A percentile compares a stretch with the other conserved stretches of the same genome.
phyloP scores from a whole-genome alignment of 64 coral and sea anemone species.

The Stichodactyla mertensii region DNA sequence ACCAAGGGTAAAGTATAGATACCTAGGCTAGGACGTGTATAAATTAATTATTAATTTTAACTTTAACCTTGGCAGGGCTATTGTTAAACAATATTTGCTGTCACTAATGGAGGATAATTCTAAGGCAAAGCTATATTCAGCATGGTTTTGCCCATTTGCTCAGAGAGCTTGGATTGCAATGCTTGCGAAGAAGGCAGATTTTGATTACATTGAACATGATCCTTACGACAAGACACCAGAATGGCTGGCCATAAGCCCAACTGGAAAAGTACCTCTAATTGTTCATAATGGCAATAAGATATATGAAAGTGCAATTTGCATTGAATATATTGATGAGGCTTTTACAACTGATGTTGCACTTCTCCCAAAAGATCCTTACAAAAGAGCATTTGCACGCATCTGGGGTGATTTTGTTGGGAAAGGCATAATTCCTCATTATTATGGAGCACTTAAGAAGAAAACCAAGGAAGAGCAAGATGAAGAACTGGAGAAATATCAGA shows the following conservation, averaged over 20 bases:
- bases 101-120: not conserved
- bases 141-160: constrained; percentile 81
- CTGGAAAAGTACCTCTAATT: constrained; percentile 58
- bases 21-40: no score
- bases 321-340: constrained; percentile 66
- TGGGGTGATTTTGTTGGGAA: constrained; percentile 64
- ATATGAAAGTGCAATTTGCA: constrained; percentile 68
- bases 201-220: constrained; percentile 65
- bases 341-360: constrained; percentile 25
- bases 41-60: no score
- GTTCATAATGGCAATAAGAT: constrained; percentile 39
- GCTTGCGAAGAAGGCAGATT: constrained; percentile 51
- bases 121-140: constrained; percentile 40
- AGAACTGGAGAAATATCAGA: constrained; percentile 19
- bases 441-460: constrained; percentile 31
- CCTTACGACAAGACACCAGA: constrained; percentile 67
- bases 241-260: constrained; percentile 59
- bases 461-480: constrained; percentile 37
- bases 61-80: no score
- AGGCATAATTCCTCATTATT: constrained; percentile 36
- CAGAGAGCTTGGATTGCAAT: constrained; percentile 62
- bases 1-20: no score
- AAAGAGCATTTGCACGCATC: constrained; percentile 57
- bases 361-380: constrained; percentile 54
- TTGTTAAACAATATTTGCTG: not conserved